Percentiles rank a stretch among this genome's conserved stretches.
Evolutionary conservation across 2,113 vertebrate species (phyloP).

Genomic region (Nicator chloris): DNA sequence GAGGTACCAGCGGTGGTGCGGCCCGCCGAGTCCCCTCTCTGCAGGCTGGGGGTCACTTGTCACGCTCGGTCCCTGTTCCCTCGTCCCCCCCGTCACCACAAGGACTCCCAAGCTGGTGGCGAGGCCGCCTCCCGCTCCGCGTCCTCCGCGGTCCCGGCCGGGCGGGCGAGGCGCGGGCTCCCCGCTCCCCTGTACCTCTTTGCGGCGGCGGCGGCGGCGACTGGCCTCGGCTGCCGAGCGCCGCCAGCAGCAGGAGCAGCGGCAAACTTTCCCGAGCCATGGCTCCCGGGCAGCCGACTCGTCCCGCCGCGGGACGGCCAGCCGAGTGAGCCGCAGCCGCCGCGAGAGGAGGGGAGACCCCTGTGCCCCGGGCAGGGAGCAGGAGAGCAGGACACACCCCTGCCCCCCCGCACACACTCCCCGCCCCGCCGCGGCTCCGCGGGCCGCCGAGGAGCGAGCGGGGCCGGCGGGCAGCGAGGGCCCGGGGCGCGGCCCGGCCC

Average conservation of each 20-base stretch:
- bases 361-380: not conserved
- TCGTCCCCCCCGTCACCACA: not conserved
- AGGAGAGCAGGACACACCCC: slow-evolving; percentile 29
- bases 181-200: slow-evolving; percentile 50
- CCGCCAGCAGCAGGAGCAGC: slow-evolving; percentile 26
- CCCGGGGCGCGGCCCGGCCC: too few relatives aligned
- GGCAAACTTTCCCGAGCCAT: slow-evolving; percentile 10
- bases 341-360: not conserved
- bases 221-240: slow-evolving; percentile 15
- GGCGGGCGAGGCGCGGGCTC: not conserved
- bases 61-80: not conserved
- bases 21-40: not conserved
- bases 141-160: not conserved
- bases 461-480: not conserved
- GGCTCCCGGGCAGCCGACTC: not conserved
- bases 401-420: not conserved
- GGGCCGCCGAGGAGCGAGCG: not conserved
- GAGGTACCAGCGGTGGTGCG: not conserved
- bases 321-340: not conserved
- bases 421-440: not conserved
- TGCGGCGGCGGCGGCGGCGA: not conserved
- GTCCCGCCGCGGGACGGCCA: not conserved
- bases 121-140: not conserved
- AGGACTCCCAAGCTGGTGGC: not conserved
- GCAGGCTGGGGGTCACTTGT: not conserved